Evolutionary conservation across 2,888 invertebrate species (phyloP).

Genomic region (Hyposoter dolosus): DNA sequence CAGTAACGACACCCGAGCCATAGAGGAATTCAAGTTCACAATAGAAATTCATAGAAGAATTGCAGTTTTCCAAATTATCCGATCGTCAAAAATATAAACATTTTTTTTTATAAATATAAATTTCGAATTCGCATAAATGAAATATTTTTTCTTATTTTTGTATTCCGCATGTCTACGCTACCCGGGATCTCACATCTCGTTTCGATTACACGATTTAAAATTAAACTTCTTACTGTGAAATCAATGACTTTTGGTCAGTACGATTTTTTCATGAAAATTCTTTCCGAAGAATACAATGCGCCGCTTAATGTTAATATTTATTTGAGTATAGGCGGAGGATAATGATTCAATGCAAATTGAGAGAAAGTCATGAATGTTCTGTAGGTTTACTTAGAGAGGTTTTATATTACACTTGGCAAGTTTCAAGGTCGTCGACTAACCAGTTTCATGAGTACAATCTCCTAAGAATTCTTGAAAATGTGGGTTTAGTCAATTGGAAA

Average conservation of each 20-base stretch:
- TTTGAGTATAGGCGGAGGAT: background rate
- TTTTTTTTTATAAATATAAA: background rate
- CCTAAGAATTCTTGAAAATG: conserved; percentile 6
- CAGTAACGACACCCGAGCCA: background rate
- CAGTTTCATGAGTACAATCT: conserved; percentile 28
- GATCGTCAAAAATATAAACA: background rate
- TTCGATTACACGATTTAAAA: background rate
- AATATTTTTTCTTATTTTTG: no score
- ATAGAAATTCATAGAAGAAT: background rate
- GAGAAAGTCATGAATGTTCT: conserved; percentile 31
- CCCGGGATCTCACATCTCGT: background rate
- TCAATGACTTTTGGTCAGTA: background rate
- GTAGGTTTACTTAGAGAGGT: conserved; percentile 17
- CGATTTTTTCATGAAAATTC: background rate
- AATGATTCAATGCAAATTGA: conserved; percentile 42
- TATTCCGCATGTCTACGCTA: background rate
- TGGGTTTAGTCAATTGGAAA: background rate
- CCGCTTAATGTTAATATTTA: background rate
- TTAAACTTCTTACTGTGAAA: background rate
- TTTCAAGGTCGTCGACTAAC: conserved; percentile 35
- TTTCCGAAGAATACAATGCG: background rate
- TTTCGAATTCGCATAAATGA: background rate
- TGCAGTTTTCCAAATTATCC: background rate
- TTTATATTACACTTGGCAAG: conserved; percentile 16
- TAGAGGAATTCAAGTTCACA: background rate